A percentile compares a stretch with the other conserved stretches of the same genome.
Evolutionary conservation across 1,140 invertebrate genomes (phyloP).

Genomic region (Drosophila lacertosa): DNA sequence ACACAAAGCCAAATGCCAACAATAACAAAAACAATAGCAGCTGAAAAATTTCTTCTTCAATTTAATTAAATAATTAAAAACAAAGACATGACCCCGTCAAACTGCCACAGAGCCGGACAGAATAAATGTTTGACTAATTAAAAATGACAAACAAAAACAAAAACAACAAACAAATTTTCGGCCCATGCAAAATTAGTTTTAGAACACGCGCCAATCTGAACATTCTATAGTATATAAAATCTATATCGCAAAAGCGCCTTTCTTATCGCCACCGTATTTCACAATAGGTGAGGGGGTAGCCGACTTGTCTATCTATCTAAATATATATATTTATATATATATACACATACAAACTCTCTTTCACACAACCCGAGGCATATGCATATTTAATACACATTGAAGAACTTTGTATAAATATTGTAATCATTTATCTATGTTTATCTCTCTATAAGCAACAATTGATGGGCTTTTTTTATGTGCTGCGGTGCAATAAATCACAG

Average conservation of each 20-base stretch:
- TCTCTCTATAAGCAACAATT: not conserved
- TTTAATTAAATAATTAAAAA: constrained; percentile 77
- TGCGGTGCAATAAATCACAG: constrained; percentile 10
- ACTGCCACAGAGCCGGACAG: constrained; percentile 13
- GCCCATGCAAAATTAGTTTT: constrained; percentile 42
- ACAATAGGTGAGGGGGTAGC: not conserved
- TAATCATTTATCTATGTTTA: constrained; percentile 2
- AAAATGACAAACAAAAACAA: constrained; percentile 31
- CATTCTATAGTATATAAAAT: constrained; percentile 1
- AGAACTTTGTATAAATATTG: not conserved
- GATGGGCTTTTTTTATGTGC: not conserved
- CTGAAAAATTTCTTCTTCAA: constrained; percentile 66
- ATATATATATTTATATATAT: not conserved
- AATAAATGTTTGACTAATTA: constrained; percentile 61
- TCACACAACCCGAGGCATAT: no score
- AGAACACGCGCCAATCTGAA: constrained; percentile 19
- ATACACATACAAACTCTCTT: not conserved
- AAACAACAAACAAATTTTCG: constrained; percentile 4
- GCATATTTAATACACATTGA: not conserved
- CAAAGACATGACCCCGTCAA: constrained; percentile 34
- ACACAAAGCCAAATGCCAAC: constrained; percentile 25
- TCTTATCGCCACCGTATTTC: constrained; percentile 1
- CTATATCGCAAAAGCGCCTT: not conserved
- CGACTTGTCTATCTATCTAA: not conserved
- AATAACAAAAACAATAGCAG: constrained; percentile 23